Evolutionary conservation across 2,113 vertebrate genomes (phyloP), one percentile per base, ranked within the genome.

Genomic region (Cheirogaleus medius): DNA sequence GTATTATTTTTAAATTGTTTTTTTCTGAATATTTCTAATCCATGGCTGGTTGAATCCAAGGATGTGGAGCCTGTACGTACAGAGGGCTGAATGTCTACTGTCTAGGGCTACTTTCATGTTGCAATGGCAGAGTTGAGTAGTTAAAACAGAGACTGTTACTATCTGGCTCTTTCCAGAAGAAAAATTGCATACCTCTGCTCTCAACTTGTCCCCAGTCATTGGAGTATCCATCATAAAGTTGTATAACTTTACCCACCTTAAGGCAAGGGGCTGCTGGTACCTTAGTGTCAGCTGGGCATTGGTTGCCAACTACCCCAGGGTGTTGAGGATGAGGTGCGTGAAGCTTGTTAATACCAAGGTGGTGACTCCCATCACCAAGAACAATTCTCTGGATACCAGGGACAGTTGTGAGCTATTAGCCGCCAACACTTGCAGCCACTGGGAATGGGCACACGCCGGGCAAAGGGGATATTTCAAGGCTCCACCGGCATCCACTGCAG

Each of bases 51-150:
- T 42, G 39, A 73, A 73, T 73, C 23, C 39, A 27, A 73, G 69
- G 21, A 39, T 27, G 11, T 27, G 25, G 23, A 73, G 42, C 69
- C 21, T 27, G 39, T 27, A 23, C 3, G 27, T 73, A 42, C 23
- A 42, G 12, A 39, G 37, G 21, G 21, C n/a, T 23, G 39, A 39
- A 10, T 71, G 11, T 71, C 2, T 39, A 5, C 68, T 10, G 52
- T 49, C 60, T 52, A 25, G 47, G 52, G 49, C n/a, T 81, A 58
- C 76, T 73, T 95, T 77, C 32, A 87, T 34, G 34, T 49, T 94
- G n/a, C 5, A 17, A 27, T 47, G 64, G 52, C 47, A 66, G 44
- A 81, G 44, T 17, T 15, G n/a, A 87, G 34, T 21, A 64, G 14
- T 58, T 56, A 18, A 3, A 34, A 34, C 6, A 34, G 5, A 88